These are phyloP conservation scores for Hyposoter didymator DNA, from an alignment of 2,888 invertebrate genomes.

Conservation along the genomic window DNA sequence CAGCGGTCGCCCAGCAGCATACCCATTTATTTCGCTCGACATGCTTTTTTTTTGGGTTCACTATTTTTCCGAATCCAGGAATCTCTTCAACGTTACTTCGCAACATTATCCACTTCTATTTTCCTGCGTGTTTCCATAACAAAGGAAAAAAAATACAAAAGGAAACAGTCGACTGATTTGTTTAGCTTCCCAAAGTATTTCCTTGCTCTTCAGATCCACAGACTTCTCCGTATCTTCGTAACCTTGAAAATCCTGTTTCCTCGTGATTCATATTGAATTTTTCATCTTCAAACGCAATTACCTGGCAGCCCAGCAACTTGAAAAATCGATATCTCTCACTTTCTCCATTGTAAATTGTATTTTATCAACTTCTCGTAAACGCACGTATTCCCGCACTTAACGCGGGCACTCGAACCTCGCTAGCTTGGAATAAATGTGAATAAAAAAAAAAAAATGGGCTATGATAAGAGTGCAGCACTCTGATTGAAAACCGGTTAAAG, in stretches of 20 bases:
- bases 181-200: background rate
- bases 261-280: background rate
- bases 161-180: background rate
- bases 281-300: background rate
- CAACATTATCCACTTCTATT: background rate
- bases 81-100: background rate
- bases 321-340: background rate
- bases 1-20: background rate
- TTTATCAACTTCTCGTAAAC: background rate
- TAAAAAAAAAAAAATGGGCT: conserved; percentile 42
- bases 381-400: background rate
- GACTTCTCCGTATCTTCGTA: too few species aligned
- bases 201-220: background rate
- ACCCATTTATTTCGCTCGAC: conserved; percentile 5
- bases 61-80: background rate
- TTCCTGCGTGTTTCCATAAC: background rate
- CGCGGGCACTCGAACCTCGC: background rate
- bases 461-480: conserved; percentile 38
- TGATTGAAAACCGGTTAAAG: conserved; percentile 56
- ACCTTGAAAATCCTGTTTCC: background rate
- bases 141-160: background rate
- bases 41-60: conserved; percentile 9
- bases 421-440: conserved; percentile 43
- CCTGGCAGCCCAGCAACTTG: background rate
- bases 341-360: background rate